Evolutionary conservation across 1,140 invertebrate genomes (phyloP), one percentile per base, ranked within the genome.

Genomic region (Parasteatoda tepidariorum): DNA sequence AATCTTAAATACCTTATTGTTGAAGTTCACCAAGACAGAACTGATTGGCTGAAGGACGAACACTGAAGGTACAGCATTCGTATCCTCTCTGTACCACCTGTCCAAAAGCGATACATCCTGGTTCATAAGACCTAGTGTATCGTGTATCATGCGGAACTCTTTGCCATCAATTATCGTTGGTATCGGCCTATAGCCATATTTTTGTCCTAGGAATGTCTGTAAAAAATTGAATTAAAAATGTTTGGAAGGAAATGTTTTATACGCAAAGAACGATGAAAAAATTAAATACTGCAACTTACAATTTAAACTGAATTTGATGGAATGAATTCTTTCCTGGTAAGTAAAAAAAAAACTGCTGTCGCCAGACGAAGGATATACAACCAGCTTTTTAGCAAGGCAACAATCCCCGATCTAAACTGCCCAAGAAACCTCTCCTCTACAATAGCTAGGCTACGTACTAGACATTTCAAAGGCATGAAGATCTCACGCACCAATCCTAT

Each of bases 141-240:
- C 93, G 55, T 94, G 91, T n/a, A 99, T 90, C 90, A 96, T 91
- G 84, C 95, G 94, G 64, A 99, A 91, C 88, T 99, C 97, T 0
- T 95, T 95, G 13, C 95, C 96, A 0, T 97, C 89, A 57, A 99
- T 97, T 87, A 97, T 96, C 0, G 97, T 98, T 3, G 97, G 97
- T 85, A 99, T 97, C 2, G 97, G 97, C 9, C 98, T 92, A 87
- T 99, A 99, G 4, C 98, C 98, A 89, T 99, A 99, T 89, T 99
- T 99, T 90, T 99, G 97, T 0, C 97, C 97, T 0, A 99, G 90
- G 88, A 99, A 98, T 26, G 98, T 96, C 91, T 95, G 85, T 5
- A 88, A 86, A 66, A 31, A 71, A 41, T 13, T 64, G 3, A 30
- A 30, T 24, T 28, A 6, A 6, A 26, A 15, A 28, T 22, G n/a